Base-by-base conservation (phyloP, 2,888 invertebrate genomes). In the Agrotis exclamationis region DNA sequence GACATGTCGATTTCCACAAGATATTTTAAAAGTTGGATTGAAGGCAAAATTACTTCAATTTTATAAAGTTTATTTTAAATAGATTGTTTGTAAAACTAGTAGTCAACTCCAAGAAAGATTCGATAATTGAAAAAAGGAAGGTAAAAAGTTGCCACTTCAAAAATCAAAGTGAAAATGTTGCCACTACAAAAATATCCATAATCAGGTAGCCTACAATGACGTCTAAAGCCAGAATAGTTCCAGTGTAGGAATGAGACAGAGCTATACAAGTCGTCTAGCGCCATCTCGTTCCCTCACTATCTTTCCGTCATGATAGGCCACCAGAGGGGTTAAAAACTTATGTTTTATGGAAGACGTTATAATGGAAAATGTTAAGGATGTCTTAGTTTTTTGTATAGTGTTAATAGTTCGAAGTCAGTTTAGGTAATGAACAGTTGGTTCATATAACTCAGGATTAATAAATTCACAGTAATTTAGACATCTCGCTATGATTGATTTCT, bases 311-410 rank as follows among this genome's bases (percentile, higher is more conserved):
- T 33, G 7, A 7, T 33, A 33, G 7, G 28, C 28, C 7, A 33
- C 7, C 3, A 3, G 39, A 18, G 59, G 50, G 62, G 39, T 68
- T 72, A 33, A 60, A 79, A 81, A 74, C 82, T 76, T 84, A 84
- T 76, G 57, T 77, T 53, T 67, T 85, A 85, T 86, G 86, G 86
- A 86, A 86, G 86, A 86, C 86, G 14, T 81, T 74, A 62, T 80
- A 83, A 80, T 70, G 78, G 83, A 80, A 68, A 78, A 39, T 74
- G 51, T 67, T 33, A 59, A 58, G 65, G 72, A 50, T 81, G 79
- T 73, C 68, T 70, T 75, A 50, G 44, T 45, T 24, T 18, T 60
- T 28, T 18, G 47, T 53, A 16, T 56, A 51, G 7, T 68, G 16
- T 50, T 39, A 48, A 22, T 63, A 63, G 57, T 51, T n/a, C 59